A percentile compares a stretch with the other conserved stretches of the same genome.
phyloP scores from a whole-genome alignment of 2,797 vertebrate genomes.

The Huso huso region DNA sequence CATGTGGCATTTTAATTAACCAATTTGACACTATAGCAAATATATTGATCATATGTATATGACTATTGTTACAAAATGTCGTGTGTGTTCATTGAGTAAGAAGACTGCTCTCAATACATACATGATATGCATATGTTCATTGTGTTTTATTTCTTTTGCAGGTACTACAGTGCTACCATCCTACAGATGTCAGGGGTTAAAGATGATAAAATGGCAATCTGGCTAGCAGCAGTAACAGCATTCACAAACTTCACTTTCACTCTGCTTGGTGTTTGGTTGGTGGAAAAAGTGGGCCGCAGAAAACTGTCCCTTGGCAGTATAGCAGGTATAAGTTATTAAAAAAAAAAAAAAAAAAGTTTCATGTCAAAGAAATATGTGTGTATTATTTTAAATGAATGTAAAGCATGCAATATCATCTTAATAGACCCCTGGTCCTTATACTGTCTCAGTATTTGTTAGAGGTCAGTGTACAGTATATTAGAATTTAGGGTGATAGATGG shows the following conservation, averaged over 20 bases:
- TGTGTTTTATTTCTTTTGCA: conserved; percentile 27
- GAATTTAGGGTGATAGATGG: too few relatives aligned
- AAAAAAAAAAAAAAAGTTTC: too few relatives aligned
- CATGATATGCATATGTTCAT: neutral
- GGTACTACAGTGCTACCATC: conserved; percentile 98
- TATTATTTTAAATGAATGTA: neutral
- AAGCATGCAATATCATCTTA: too few relatives aligned
- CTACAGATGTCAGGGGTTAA: conserved; percentile 96
- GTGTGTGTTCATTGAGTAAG: neutral
- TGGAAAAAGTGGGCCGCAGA: conserved; percentile 87
- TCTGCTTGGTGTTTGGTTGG: conserved; percentile 89
- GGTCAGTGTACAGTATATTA: too few relatives aligned
- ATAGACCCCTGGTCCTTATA: too few relatives aligned
- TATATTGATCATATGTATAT: neutral
- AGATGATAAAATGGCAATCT: conserved; percentile 86
- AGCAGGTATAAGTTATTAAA: conserved; percentile 54
- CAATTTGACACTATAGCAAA: too few relatives aligned
- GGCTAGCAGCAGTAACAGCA: conserved; percentile 84
- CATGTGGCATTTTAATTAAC: too few relatives aligned
- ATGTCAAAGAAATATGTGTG: neutral
- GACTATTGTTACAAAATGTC: neutral
- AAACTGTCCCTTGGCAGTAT: conserved; percentile 85
- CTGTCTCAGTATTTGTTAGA: too few relatives aligned
- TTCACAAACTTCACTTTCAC: conserved; percentile 96
- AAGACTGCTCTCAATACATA: neutral